Percentiles rank a stretch among this genome's conserved stretches.
These are phyloP conservation scores for Phengaris arion DNA, from an alignment of 2,888 invertebrate genomes.

Conservation along the genomic window DNA sequence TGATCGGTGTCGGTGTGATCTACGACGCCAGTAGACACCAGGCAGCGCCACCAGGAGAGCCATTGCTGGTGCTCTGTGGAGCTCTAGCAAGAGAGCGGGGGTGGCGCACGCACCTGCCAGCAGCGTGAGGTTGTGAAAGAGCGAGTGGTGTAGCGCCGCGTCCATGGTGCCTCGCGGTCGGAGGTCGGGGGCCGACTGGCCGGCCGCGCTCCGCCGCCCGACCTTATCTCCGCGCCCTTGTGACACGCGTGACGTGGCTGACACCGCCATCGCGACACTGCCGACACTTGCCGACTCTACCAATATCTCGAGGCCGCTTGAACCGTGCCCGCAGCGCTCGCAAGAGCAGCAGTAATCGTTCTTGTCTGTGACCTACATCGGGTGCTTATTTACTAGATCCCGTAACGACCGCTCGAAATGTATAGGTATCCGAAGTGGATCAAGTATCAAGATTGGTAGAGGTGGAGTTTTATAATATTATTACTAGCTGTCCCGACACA, in stretches of 20 bases:
- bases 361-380: not conserved
- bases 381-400: no score
- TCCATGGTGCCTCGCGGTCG: constrained; percentile 47
- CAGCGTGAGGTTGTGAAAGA: constrained; percentile 59
- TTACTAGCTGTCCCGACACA: no score
- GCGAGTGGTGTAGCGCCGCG: constrained; percentile 49
- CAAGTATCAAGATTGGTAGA: no score
- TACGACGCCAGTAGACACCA: constrained; percentile 32
- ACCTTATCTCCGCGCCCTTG: constrained; percentile 16
- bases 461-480: no score
- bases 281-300: not conserved
- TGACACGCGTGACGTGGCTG: not conserved
- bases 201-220: constrained; percentile 23
- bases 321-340: not conserved
- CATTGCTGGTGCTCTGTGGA: no score
- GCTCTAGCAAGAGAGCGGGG: not conserved
- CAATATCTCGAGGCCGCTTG: not conserved
- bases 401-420: no score
- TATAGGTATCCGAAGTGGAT: no score
- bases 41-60: not conserved
- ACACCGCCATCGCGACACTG: not conserved
- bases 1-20: no score
- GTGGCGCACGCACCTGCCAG: constrained; percentile 48
- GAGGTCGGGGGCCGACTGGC: constrained; percentile 23
- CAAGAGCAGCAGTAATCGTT: not conserved